phyloP scores from a whole-genome alignment of 1,140 invertebrate genomes.

The Trinorchestia longiramus region DNA sequence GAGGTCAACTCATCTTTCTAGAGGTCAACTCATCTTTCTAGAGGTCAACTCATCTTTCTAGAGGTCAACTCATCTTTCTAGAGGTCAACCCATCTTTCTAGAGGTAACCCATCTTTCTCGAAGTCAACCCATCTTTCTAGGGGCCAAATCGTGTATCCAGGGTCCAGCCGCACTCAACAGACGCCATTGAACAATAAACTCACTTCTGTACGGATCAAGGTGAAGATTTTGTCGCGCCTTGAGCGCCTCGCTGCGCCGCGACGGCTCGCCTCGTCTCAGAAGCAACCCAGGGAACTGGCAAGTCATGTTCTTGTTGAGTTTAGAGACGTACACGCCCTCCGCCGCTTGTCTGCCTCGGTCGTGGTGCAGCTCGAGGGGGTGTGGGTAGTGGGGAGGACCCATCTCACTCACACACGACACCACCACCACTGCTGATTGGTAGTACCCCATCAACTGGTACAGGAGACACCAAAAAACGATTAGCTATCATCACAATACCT shows the following conservation, averaged over 20 bases:
- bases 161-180: too few species aligned
- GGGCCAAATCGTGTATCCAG: too few species aligned
- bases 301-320: neutral
- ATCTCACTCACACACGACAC: slow-evolving; percentile 12
- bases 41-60: too few species aligned
- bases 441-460: neutral
- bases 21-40: too few species aligned
- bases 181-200: neutral
- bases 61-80: too few species aligned
- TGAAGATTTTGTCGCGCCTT: neutral
- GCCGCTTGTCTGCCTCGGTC: neutral
- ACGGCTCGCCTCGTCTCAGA: neutral
- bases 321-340: neutral
- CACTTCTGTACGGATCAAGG: neutral
- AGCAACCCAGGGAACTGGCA: neutral
- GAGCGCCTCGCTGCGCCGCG: neutral
- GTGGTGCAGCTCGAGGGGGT: slow-evolving; percentile 31
- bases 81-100: too few species aligned
- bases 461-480: too few species aligned
- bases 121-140: too few species aligned
- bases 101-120: too few species aligned
- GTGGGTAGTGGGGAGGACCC: neutral
- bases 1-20: too few species aligned
- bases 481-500: too few species aligned
- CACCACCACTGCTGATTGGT: neutral